phyloP scores from a whole-genome alignment of 2,888 invertebrate genomes.

The Entomobrya proxima region DNA sequence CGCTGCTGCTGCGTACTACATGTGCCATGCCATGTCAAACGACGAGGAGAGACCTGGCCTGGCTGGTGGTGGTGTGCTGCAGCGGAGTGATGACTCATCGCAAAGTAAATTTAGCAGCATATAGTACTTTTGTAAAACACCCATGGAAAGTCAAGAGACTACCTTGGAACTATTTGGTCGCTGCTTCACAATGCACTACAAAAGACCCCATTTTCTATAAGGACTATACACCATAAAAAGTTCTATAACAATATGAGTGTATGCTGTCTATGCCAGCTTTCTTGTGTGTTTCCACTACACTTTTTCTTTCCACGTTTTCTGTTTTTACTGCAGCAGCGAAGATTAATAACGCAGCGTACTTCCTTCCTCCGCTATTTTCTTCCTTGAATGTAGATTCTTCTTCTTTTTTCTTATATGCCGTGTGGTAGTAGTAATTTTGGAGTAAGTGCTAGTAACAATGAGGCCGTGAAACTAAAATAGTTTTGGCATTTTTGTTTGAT shows the following conservation, averaged over 20 bases:
- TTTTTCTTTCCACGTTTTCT: neutral
- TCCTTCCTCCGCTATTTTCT: slow-evolving; percentile 60
- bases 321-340: slow-evolving; percentile 4
- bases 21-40: slow-evolving; percentile 54
- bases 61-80: slow-evolving; percentile 30
- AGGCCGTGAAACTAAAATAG: slow-evolving; percentile 25
- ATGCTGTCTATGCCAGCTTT: neutral
- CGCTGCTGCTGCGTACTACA: slow-evolving; percentile 57
- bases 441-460: slow-evolving; percentile 9
- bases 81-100: slow-evolving; percentile 71
- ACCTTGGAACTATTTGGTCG: slow-evolving; percentile 61
- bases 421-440: neutral
- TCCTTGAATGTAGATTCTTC: slow-evolving; percentile 53
- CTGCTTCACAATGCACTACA: neutral
- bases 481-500: slow-evolving; percentile 21
- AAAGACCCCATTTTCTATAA: neutral
- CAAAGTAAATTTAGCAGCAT: slow-evolving; percentile 74
- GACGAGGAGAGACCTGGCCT: slow-evolving; percentile 61
- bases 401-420: slow-evolving; percentile 8
- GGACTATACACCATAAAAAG: neutral
- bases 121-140: slow-evolving; percentile 49
- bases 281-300: neutral
- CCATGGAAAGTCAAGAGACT: slow-evolving; percentile 71
- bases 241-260: neutral
- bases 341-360: slow-evolving; percentile 50